A percentile compares a stretch with the other conserved stretches of the same genome.
phyloP scores from a whole-genome alignment of 2,888 invertebrate species.

The Conops quadrifasciatus region DNA sequence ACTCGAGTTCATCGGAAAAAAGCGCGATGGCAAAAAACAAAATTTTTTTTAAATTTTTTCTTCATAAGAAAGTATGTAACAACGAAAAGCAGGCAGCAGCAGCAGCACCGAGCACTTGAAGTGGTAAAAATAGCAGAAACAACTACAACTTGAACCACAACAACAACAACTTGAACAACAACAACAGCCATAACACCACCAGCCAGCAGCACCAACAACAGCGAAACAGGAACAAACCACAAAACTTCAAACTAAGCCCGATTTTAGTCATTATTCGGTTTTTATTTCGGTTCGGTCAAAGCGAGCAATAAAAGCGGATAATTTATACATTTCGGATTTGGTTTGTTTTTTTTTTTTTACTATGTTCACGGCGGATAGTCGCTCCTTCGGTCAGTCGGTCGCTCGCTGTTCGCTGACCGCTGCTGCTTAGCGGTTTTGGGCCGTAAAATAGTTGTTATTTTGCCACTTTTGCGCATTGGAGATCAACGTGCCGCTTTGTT shows the following conservation, averaged over 20 bases:
- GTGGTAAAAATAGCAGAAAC: conserved; percentile 34
- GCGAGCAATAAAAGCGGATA: conserved; percentile 12
- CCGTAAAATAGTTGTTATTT: conserved; percentile 16
- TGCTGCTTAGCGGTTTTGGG: conserved; percentile 3
- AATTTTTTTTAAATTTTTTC: too few relatives aligned
- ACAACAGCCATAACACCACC: neutral
- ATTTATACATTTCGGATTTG: conserved; percentile 8
- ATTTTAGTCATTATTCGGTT: neutral
- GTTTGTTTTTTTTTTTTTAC: too few relatives aligned
- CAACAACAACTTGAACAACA: neutral
- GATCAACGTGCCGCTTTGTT: neutral
- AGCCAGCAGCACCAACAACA: too few relatives aligned
- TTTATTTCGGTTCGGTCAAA: conserved; percentile 9
- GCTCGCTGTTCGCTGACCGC: neutral
- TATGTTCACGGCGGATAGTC: too few relatives aligned
- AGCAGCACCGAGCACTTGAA: too few relatives aligned
- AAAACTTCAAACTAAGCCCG: neutral
- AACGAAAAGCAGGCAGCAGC: too few relatives aligned
- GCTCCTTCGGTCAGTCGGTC: too few relatives aligned
- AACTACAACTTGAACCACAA: conserved; percentile 18
- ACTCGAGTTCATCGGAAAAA: neutral
- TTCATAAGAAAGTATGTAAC: too few relatives aligned
- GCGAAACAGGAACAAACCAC: too few relatives aligned
- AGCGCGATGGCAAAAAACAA: conserved; percentile 2
- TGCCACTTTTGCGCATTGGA: neutral